A percentile compares a stretch with the other conserved stretches of the same genome.
Evolutionary conservation across 2,113 vertebrate genomes (phyloP).

Genomic region (Crotalus viridis): DNA sequence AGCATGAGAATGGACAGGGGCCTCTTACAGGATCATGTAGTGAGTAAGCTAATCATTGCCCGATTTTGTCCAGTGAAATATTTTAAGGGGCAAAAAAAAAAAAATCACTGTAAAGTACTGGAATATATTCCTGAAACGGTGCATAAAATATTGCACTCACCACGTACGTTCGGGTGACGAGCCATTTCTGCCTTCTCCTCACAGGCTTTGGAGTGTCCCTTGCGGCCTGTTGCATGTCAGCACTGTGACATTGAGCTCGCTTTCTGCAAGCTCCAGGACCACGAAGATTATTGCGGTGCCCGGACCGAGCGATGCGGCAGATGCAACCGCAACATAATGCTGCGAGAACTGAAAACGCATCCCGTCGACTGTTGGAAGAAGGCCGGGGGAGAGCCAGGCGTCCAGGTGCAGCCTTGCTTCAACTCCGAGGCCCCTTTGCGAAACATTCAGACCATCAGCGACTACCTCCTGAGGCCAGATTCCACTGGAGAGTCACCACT

Average conservation of each 20-base stretch:
- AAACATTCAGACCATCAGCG: slow-evolving; percentile 64
- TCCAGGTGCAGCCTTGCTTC: slow-evolving; percentile 17
- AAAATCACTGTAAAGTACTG: not conserved
- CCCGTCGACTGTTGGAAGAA: slow-evolving; percentile 77
- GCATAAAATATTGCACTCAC: not conserved
- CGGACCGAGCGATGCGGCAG: slow-evolving; percentile 84
- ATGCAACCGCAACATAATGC: slow-evolving; percentile 83
- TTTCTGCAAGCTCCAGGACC: slow-evolving; percentile 81
- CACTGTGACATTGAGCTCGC: slow-evolving; percentile 89
- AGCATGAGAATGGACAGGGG: slow-evolving; percentile 86
- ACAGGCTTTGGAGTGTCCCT: slow-evolving; percentile 68
- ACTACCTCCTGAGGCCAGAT: slow-evolving; percentile 61
- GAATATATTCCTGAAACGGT: not conserved
- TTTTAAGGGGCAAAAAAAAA: not conserved
- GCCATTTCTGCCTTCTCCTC: not conserved
- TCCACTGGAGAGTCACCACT: slow-evolving; percentile 2
- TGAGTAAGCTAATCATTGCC: slow-evolving; percentile 47
- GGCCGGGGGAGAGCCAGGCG: slow-evolving; percentile 64
- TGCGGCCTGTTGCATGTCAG: slow-evolving; percentile 83
- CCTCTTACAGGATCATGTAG: slow-evolving; percentile 84
- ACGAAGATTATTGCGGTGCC: slow-evolving; percentile 90
- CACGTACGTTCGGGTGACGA: not conserved
- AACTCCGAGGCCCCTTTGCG: slow-evolving; percentile 57
- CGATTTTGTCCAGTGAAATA: too few species aligned
- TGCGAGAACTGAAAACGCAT: slow-evolving; percentile 82